Conservation (phyloP, 1,140 invertebrate species). For the Odontomachus brunneus region DNA sequence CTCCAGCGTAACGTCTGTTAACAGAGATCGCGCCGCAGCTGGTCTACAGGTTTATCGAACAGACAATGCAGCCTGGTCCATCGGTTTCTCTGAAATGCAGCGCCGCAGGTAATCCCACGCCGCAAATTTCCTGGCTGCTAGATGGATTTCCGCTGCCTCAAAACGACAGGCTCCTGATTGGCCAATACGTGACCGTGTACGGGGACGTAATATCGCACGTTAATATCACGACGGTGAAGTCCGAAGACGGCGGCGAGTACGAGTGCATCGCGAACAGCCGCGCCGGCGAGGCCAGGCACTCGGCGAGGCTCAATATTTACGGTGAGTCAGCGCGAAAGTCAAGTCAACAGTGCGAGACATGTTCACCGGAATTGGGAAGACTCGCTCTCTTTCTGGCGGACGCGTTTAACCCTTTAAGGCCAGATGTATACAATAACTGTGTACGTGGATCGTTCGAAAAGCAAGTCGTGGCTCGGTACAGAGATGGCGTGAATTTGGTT, state of each 20-base stretch:
- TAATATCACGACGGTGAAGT: constrained; percentile 89
- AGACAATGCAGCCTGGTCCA: constrained; percentile 87
- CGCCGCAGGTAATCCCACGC: constrained; percentile 89
- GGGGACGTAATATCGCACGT: constrained; percentile 91
- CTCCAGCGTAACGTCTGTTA: constrained; percentile 74
- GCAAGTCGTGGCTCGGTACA: too few relatives aligned
- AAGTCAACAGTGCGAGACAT: background rate
- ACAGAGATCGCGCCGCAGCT: constrained; percentile 87
- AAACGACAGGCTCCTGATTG: constrained; percentile 88
- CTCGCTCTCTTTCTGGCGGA: too few relatives aligned
- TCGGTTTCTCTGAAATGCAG: constrained; percentile 88
- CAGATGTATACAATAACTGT: too few relatives aligned
- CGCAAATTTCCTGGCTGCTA: constrained; percentile 87
- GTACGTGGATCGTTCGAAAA: too few relatives aligned
- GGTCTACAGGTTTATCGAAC: constrained; percentile 87
- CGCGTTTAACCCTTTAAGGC: too few relatives aligned
- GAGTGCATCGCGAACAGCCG: constrained; percentile 89
- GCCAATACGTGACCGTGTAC: constrained; percentile 88
- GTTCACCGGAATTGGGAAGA: constrained; percentile 31
- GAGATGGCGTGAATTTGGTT: too few relatives aligned
- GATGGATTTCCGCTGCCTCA: constrained; percentile 87
- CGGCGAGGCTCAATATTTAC: constrained; percentile 89
- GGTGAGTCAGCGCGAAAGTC: constrained; percentile 81
- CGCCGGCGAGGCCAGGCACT: constrained; percentile 87
- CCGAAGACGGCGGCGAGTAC: constrained; percentile 91